phyloP scores from a whole-genome alignment of 1,140 invertebrate species.

The Scylla paramamosain region DNA sequence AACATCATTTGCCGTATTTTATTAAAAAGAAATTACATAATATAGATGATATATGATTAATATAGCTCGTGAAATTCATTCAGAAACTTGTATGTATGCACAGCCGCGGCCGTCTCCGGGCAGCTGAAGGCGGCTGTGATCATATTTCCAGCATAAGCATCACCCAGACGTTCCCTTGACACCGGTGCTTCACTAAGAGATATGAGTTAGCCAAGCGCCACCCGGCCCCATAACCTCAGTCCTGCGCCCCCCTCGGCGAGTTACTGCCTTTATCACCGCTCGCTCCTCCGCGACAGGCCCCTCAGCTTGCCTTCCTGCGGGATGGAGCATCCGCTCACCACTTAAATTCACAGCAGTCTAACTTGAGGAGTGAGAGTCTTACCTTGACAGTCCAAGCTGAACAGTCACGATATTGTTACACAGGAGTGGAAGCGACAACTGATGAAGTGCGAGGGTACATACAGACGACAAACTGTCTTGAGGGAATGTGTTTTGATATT shows the following conservation, averaged over 20 bases:
- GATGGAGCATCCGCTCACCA: neutral
- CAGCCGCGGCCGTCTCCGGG: neutral
- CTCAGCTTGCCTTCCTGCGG: neutral
- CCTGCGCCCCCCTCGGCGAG: neutral
- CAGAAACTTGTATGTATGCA: neutral
- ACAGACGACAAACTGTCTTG: neutral
- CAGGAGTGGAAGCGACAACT: neutral
- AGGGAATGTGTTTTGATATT: neutral
- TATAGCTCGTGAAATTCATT: too few relatives aligned
- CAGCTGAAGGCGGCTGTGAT: neutral
- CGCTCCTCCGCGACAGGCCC: neutral
- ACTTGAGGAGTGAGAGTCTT: neutral
- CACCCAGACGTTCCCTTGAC: neutral
- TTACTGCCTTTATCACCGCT: neutral
- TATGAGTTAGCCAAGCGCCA: neutral
- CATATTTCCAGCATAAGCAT: neutral
- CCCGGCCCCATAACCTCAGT: neutral
- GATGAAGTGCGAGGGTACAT: neutral
- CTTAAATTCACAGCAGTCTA: neutral
- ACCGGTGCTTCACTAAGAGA: neutral
- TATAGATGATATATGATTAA: neutral
- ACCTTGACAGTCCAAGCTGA: too few relatives aligned
- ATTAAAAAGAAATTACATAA: neutral
- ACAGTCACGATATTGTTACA: neutral
- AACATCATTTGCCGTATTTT: neutral